These are phyloP conservation scores for Trematocara variabile DNA, from an alignment of 2,113 vertebrate species.

Conservation along the genomic window DNA sequence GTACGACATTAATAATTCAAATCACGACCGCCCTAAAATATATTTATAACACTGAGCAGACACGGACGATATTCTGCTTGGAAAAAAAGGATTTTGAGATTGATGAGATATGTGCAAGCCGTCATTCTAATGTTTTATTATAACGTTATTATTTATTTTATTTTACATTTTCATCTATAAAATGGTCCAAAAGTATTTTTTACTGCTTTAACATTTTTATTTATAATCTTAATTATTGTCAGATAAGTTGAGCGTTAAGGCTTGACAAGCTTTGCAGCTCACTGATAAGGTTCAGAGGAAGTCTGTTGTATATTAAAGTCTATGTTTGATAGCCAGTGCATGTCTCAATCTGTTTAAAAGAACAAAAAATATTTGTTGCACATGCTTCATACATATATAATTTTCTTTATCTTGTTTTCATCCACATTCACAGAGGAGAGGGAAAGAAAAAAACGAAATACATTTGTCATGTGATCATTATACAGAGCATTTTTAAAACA, in stretches of 20 bases:
- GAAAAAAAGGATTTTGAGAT: not conserved
- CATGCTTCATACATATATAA: not conserved
- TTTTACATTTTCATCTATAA: not conserved
- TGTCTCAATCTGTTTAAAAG: not conserved
- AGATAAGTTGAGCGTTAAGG: not conserved
- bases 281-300: not conserved
- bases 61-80: accelerated
- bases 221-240: not conserved
- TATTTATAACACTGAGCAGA: not conserved
- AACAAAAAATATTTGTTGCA: not conserved
- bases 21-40: accelerated
- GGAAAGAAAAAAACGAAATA: not conserved
- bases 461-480: not conserved
- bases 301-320: not conserved
- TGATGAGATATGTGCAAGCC: not conserved
- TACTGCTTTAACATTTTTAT: not conserved
- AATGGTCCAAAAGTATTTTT: not conserved
- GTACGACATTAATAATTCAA: not conserved
- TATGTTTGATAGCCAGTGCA: not conserved
- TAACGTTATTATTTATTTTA: not conserved
- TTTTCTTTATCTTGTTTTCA: not conserved
- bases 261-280: not conserved
- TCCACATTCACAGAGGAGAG: not conserved
- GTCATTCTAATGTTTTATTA: not conserved
- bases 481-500: not conserved